phyloP scores from a whole-genome alignment of 1,140 invertebrate species.

The Luehdorfia chinensis region DNA sequence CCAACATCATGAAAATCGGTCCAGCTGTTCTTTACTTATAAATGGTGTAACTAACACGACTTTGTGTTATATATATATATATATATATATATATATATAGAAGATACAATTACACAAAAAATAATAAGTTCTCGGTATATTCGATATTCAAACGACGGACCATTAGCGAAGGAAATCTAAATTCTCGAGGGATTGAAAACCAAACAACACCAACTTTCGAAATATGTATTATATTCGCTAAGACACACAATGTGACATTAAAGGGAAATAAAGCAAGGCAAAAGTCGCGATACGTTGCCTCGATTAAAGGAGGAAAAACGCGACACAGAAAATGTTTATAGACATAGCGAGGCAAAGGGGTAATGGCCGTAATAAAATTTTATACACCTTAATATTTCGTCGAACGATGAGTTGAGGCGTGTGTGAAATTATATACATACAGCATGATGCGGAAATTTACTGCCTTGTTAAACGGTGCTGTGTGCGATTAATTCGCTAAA shows the following conservation, averaged over 20 bases:
- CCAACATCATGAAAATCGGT: too few relatives aligned
- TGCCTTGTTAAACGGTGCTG: conserved; percentile 33
- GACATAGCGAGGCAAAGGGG: conserved; percentile 53
- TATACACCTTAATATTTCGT: conserved; percentile 71
- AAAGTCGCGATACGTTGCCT: conserved; percentile 31
- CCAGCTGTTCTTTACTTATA: too few relatives aligned
- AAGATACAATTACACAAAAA: too few relatives aligned
- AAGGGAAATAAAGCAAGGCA: conserved; percentile 55
- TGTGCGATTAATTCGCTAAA: conserved; percentile 7
- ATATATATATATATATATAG: too few relatives aligned
- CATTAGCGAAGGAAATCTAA: too few relatives aligned
- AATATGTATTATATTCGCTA: conserved; percentile 64
- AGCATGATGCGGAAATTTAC: conserved; percentile 54
- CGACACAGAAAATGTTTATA: conserved; percentile 68
- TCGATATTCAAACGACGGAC: too few relatives aligned
- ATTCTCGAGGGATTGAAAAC: conserved; percentile 58
- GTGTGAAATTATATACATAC: conserved; percentile 67
- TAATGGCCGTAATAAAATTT: conserved; percentile 72
- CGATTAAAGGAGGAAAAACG: conserved; percentile 34
- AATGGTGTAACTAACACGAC: too few relatives aligned
- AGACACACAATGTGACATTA: conserved; percentile 65
- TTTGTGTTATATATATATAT: too few relatives aligned
- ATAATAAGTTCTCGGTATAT: too few relatives aligned
- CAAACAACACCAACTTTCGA: conserved; percentile 58
- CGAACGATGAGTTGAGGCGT: conserved; percentile 67